These are phyloP conservation scores for Therioaphis trifolii DNA, from an alignment of 2,888 invertebrate genomes.

Conservation along the genomic window DNA sequence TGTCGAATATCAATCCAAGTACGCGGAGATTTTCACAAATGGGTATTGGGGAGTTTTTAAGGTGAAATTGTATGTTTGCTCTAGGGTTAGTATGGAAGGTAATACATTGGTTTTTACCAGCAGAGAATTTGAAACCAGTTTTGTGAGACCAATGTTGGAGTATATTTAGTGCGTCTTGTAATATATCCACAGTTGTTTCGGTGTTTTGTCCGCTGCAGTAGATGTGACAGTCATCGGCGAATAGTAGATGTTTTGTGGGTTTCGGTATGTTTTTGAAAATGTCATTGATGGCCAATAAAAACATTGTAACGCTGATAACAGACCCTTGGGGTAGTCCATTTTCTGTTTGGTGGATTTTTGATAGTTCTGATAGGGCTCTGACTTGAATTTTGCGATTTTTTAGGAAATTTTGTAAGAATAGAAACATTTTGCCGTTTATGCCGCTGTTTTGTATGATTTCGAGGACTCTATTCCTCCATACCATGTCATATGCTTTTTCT, in stretches of 20 bases:
- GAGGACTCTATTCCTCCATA: too few relatives aligned
- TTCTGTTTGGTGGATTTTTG: background rate
- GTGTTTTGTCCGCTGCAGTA: slow-evolving; percentile 24
- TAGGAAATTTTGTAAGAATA: background rate
- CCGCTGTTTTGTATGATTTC: too few relatives aligned
- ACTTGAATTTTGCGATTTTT: background rate
- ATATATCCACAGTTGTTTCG: slow-evolving; percentile 5
- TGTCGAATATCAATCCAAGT: background rate
- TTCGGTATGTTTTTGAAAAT: too few relatives aligned
- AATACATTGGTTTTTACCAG: background rate
- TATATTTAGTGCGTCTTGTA: slow-evolving; percentile 22
- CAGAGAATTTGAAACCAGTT: slow-evolving; percentile 33
- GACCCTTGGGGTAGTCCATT: background rate
- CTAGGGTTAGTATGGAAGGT: background rate
- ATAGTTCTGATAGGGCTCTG: background rate
- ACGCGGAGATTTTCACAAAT: background rate
- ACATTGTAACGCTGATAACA: background rate
- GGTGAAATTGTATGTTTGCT: slow-evolving; percentile 5
- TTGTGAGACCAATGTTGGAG: slow-evolving; percentile 27
- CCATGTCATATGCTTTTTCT: too few relatives aligned
- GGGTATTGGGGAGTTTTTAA: background rate
- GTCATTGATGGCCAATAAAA: too few relatives aligned
- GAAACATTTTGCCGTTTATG: background rate
- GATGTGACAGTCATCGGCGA: slow-evolving; percentile 33
- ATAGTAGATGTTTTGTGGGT: too few relatives aligned